Evolutionary conservation across 2,113 vertebrate species (phyloP), one percentile per base, ranked within the genome.

Genomic region (Cebidichthys violaceus): DNA sequence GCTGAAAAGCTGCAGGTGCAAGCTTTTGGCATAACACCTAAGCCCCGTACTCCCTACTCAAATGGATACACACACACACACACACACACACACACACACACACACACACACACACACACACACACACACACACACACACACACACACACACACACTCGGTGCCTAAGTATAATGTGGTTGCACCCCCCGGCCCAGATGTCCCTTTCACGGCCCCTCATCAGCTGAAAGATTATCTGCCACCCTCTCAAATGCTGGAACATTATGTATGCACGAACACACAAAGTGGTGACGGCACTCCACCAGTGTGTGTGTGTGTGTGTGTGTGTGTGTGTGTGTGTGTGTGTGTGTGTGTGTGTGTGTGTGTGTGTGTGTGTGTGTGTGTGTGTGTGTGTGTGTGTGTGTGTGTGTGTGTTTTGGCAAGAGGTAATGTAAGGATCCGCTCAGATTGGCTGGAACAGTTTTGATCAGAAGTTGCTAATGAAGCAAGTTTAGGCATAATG

Each of bases 1-100:
- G 59, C 57, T 79, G 88, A 91, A 86, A 90, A 82, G 89, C 83
- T 92, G 90, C 92, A 94, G 91, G 89, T 94, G 91, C 85, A 82
- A 76, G 79, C 72, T 77, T 68, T 55, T 77, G 62, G 75, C 84
- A 81, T 60, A 52, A 77, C 70, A 81, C 31, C 78, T 17, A 65
- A 57, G 39, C 84, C 33, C 60, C 13, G 2, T 29, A 33, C 74
- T 64, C 10, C 2, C 68, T 61, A 35, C 70, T 75, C 41, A 33
- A 73, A 83, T 81, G 67, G 45, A 87, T 55, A n/a, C 72, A 62
- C 59, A n/a, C 57, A 41, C 45, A 71, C 64, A 29, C 47, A 37
- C 45, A 70, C 27, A 50, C 45, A 71, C 64, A 29, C 47, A 37
- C 45, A 70, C 27, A 50, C 45, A 71, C 64, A 29, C 47, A 41